phyloP scores from a whole-genome alignment of 2,888 invertebrate genomes.

The Sabatieria punctata region DNA sequence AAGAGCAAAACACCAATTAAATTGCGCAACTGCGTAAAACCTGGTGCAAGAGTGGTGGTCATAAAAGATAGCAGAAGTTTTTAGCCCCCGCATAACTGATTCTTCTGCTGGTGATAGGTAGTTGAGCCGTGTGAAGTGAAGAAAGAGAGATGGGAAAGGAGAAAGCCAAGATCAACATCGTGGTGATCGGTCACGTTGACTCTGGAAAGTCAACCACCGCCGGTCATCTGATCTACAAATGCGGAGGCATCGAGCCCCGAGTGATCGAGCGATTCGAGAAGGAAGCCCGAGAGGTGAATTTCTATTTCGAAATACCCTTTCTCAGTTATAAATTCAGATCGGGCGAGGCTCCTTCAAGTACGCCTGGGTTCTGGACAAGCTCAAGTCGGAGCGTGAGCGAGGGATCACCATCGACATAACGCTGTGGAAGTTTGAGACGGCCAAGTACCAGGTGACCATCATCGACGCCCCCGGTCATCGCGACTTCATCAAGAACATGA shows the following conservation, averaged over 20 bases:
- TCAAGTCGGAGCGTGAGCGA: slow-evolving; percentile 99
- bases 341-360: slow-evolving; percentile 82
- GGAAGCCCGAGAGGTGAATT: slow-evolving; percentile 91
- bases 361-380: slow-evolving; percentile 99
- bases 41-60: too few relatives aligned
- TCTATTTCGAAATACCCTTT: too few relatives aligned
- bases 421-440: slow-evolving; percentile 31
- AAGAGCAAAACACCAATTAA: too few relatives aligned
- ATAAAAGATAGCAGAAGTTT: too few relatives aligned
- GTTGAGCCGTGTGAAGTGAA: too few relatives aligned
- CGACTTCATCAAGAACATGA: slow-evolving; percentile 99
- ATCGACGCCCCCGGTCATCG: slow-evolving; percentile 99
- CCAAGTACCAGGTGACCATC: slow-evolving; percentile 43
- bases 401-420: slow-evolving; percentile 42
- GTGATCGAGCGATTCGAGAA: slow-evolving; percentile 99
- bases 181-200: slow-evolving; percentile 97
- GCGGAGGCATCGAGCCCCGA: slow-evolving; percentile 99
- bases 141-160: slow-evolving; percentile 63
- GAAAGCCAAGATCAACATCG: slow-evolving; percentile 95
- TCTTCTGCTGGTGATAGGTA: too few relatives aligned
- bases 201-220: slow-evolving; percentile 93
- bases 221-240: slow-evolving; percentile 95
- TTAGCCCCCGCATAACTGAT: too few relatives aligned
- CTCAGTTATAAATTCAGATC: slow-evolving; percentile 19
- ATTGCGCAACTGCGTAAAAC: too few relatives aligned